Evolutionary conservation across 2,888 invertebrate species (phyloP).

Genomic region (Pseudococcus jackbeardsleyi): DNA sequence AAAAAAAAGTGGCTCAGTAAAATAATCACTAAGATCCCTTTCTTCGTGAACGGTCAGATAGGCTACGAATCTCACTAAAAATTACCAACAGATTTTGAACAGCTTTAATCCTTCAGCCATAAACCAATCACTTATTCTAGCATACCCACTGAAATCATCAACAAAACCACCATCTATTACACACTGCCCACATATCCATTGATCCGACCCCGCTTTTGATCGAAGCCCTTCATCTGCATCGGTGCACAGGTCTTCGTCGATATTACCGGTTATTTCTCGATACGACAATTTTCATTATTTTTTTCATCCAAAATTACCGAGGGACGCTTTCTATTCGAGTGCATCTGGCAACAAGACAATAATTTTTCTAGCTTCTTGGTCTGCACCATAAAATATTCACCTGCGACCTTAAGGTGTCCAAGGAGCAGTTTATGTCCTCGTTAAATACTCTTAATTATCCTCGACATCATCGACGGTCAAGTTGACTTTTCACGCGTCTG

Average conservation of each 20-base stretch:
- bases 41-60: too few relatives aligned
- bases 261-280: slow-evolving; percentile 17
- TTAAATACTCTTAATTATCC: slow-evolving; percentile 40
- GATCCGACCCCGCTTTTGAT: background rate
- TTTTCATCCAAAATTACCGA: background rate
- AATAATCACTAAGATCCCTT: too few relatives aligned
- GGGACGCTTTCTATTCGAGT: background rate
- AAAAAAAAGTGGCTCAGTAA: too few relatives aligned
- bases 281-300: background rate
- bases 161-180: background rate
- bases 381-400: slow-evolving; percentile 2
- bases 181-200: background rate
- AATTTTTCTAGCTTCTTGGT: slow-evolving; percentile 17
- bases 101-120: too few relatives aligned
- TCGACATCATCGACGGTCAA: slow-evolving; percentile 13
- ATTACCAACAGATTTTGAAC: too few relatives aligned
- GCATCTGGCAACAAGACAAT: background rate
- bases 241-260: background rate
- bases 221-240: background rate
- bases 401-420: slow-evolving; percentile 8
- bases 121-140: too few relatives aligned
- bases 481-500: slow-evolving; percentile 39
- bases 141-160: too few relatives aligned
- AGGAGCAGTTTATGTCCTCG: slow-evolving; percentile 20
- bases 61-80: too few relatives aligned